Conservation (phyloP, 2,113 vertebrate genomes). For the Festucalex cinctus region DNA sequence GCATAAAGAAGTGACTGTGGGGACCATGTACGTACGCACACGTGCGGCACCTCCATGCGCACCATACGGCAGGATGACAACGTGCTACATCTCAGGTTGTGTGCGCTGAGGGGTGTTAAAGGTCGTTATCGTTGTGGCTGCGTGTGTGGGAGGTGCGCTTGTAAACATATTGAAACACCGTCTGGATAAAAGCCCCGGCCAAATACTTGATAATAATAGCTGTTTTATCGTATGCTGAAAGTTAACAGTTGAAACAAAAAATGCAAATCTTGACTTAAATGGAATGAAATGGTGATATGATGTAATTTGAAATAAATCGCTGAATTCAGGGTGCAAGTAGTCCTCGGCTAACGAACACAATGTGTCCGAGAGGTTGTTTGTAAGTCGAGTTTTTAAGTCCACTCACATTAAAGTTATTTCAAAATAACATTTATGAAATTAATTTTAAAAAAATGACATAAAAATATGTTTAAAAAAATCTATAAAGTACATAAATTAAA, state of each 20-base stretch:
- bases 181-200: constrained; percentile 19
- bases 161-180: constrained; percentile 40
- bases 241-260: not conserved
- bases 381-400: too few relatives aligned
- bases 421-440: too few relatives aligned
- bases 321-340: too few relatives aligned
- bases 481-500: too few relatives aligned
- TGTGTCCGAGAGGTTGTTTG: too few relatives aligned
- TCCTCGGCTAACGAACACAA: too few relatives aligned
- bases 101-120: constrained; percentile 21
- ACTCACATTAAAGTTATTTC: too few relatives aligned
- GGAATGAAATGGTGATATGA: too few relatives aligned
- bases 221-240: not conserved
- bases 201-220: constrained; percentile 6
- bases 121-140: constrained; percentile 30
- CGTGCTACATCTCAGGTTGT: constrained; percentile 36
- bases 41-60: constrained; percentile 29
- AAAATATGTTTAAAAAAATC: too few relatives aligned
- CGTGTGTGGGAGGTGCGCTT: constrained; percentile 41
- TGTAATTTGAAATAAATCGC: too few relatives aligned
- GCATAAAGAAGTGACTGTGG: not conserved
- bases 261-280: not conserved
- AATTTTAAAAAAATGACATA: too few relatives aligned
- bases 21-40: constrained; percentile 2
- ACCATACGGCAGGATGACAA: constrained; percentile 13